Evolutionary conservation across 1,140 invertebrate genomes (phyloP).

Genomic region (Papilio polyxenes): DNA sequence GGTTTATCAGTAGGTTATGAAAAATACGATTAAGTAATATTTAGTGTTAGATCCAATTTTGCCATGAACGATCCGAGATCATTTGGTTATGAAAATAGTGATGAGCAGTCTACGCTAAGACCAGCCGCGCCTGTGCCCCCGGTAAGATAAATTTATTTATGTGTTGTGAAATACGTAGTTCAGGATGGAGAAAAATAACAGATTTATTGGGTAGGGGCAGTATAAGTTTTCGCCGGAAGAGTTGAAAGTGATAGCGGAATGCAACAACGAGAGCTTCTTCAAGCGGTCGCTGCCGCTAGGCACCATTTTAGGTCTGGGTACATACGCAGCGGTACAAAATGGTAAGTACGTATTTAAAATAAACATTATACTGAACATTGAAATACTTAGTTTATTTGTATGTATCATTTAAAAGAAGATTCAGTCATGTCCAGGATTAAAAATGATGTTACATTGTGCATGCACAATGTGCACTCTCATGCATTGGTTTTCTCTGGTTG

Average conservation of each 20-base stretch:
- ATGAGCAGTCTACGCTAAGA: constrained; percentile 32
- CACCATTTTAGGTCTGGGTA: constrained; percentile 80
- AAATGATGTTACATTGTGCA: too few species aligned
- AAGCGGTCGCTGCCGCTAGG: constrained; percentile 85
- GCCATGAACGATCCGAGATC: constrained; percentile 55
- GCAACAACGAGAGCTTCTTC: constrained; percentile 87
- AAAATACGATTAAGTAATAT: constrained; percentile 17
- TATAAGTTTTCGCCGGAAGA: constrained; percentile 84
- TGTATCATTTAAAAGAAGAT: too few species aligned
- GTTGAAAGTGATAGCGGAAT: constrained; percentile 84
- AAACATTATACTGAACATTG: background rate
- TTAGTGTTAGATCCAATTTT: background rate
- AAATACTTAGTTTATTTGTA: background rate
- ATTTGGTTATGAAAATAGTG: constrained; percentile 54
- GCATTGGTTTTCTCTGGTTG: background rate
- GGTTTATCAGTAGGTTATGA: constrained; percentile 25
- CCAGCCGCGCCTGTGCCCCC: constrained; percentile 41
- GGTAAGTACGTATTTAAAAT: constrained; percentile 64
- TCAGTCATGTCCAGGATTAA: too few species aligned
- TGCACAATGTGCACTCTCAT: background rate
- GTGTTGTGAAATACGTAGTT: background rate
- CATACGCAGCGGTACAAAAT: constrained; percentile 83
- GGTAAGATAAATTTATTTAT: constrained; percentile 56
- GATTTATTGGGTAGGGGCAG: constrained; percentile 79
- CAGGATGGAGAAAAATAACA: constrained; percentile 40